Evolutionary conservation across 2,113 vertebrate species (phyloP), one percentile per base, ranked within the genome.

Genomic region (Fregetta grallaria): DNA sequence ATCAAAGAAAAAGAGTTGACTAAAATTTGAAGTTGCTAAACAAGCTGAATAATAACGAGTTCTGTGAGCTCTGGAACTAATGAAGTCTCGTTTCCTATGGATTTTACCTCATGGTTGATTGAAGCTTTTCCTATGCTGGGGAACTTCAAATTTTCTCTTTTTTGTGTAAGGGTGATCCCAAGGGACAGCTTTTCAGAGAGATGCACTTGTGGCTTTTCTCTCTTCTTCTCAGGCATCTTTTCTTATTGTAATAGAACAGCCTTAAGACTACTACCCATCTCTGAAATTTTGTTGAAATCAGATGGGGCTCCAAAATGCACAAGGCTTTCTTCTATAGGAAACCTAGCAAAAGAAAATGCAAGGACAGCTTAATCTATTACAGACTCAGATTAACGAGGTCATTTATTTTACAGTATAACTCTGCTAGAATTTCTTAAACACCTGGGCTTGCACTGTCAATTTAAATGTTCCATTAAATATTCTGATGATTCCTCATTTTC

Each of bases 1-100:
- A 78, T 11, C 20, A 45, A 94, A 94, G 91, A 52, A 42, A 86
- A 82, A 40, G 45, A 44, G 40, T 85, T 84, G 50, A 66, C 70
- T 85, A 94, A 92, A 94, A 79, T 82, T 58, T 94, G 49, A 87
- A 95, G 34, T 73, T 92, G 62, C 80, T 75, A 84, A 94, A 90
- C 70, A 94, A 87, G 50, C 56, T 94, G 86, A 94, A 94, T 89
- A 75, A 84, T 56, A 78, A 96, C 14, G 78, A 84, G 52, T 61
- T 88, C 62, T 61, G 34, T 78, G 70, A 95, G 58, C 66, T 91
- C 44, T 66, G 70, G 38, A 75, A 91, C 44, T 88, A 93, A 85
- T 45, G 81, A 95, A 91, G 49, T 85, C 70, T 82, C 1, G 0
- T 68, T 82, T 94, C 83, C 86, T 79, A 85, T 94, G 77, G 66